Evolutionary conservation across 2,797 vertebrate genomes (phyloP).

Genomic region (Lacerta bilineata): DNA sequence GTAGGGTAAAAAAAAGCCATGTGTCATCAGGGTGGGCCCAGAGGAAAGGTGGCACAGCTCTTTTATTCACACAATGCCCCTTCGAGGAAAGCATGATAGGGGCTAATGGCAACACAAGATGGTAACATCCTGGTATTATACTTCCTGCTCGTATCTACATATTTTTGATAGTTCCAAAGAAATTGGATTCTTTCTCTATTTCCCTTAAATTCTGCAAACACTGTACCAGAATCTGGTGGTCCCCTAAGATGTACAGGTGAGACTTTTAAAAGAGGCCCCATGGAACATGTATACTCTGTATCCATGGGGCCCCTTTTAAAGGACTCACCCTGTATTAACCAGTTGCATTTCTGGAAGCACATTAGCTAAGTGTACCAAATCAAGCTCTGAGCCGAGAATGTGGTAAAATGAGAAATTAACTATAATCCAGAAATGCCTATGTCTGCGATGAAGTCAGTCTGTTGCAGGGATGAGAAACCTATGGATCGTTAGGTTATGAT

Average conservation of each 20-base stretch:
- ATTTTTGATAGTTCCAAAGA: neutral
- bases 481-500: no score
- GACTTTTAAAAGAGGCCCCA: no score
- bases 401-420: neutral
- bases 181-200: neutral
- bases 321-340: neutral
- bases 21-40: no score
- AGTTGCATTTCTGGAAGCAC: neutral
- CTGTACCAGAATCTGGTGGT: neutral
- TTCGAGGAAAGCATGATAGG: neutral
- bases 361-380: neutral
- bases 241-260: neutral
- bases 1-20: no score
- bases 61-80: neutral
- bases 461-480: neutral
- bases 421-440: neutral
- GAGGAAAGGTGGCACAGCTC: neutral
- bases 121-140: no score
- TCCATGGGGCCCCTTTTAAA: neutral
- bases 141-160: neutral
- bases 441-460: neutral
- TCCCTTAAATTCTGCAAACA: neutral
- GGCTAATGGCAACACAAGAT: neutral
- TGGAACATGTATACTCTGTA: no score
- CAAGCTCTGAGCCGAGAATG: neutral